Evolutionary conservation across 37 sponge, comb jelly and placozoan genomes (phyloP).

Genomic region (Haliclona indistincta): DNA sequence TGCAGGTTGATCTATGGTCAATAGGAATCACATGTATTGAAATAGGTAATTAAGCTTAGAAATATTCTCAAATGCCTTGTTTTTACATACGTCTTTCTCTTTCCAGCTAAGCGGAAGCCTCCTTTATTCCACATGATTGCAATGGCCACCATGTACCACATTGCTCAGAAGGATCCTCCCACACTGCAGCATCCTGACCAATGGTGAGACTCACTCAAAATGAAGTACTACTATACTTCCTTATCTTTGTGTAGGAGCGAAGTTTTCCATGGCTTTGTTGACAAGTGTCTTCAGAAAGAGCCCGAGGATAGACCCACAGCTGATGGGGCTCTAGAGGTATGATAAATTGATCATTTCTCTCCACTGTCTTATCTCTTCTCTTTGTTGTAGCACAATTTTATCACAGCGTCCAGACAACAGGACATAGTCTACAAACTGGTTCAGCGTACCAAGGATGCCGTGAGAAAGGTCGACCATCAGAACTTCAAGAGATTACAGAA

Average conservation of each 20-base stretch:
- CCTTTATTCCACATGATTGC: constrained; percentile 99
- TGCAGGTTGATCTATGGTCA: constrained; percentile 98
- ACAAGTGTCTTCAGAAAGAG: constrained; percentile 87
- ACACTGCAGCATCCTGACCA: constrained; percentile 63
- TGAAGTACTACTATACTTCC: too few species aligned
- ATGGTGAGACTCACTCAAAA: too few species aligned
- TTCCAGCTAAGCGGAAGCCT: constrained; percentile 90
- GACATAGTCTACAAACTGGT: constrained; percentile 78
- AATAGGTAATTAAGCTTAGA: too few species aligned
- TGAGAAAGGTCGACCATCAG: constrained; percentile 83
- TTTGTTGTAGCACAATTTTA: constrained; percentile 71
- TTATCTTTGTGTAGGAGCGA: constrained; percentile 46
- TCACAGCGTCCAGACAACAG: constrained; percentile 5
- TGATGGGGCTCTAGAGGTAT: constrained; percentile 53
- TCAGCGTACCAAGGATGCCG: constrained; percentile 85
- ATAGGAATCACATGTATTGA: constrained; percentile 98
- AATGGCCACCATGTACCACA: constrained; percentile 99
- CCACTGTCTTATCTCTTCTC: not conserved
- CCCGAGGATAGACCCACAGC: constrained; percentile 78
- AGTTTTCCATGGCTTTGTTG: constrained; percentile 69
- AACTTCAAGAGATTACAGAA: constrained; percentile 85
- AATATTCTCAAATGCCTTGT: too few species aligned
- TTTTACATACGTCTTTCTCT: not conserved
- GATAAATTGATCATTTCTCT: too few species aligned
- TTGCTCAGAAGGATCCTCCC: constrained; percentile 97